Evolutionary conservation across 23 tunicate species (phyloP).

Genomic region (Aplidium turbinatum): DNA sequence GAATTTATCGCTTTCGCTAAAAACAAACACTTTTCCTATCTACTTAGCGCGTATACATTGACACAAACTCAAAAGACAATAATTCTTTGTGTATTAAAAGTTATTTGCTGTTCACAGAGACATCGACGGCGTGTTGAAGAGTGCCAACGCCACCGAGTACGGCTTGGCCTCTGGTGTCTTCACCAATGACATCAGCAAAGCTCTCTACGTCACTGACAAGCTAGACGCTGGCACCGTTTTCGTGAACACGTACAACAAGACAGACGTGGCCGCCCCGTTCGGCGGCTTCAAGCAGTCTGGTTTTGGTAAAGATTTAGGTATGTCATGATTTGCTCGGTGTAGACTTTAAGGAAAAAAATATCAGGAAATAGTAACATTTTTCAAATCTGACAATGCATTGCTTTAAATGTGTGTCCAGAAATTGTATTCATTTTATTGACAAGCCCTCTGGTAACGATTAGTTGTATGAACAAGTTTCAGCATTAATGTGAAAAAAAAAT

Average conservation of each 20-base stretch:
- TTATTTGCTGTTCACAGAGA: slow-evolving; percentile 48
- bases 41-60: too few species aligned
- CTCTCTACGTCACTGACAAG: slow-evolving; percentile 82
- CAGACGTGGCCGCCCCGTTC: slow-evolving; percentile 97
- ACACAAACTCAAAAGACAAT: too few species aligned
- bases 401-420: too few species aligned
- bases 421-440: too few species aligned
- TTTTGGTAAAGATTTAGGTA: slow-evolving; percentile 93
- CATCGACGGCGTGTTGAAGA: slow-evolving; percentile 84
- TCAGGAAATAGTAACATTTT: too few species aligned
- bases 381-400: too few species aligned
- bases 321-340: slow-evolving; percentile 1
- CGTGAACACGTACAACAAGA: slow-evolving; percentile 91
- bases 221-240: slow-evolving; percentile 97
- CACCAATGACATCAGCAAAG: slow-evolving; percentile 88
- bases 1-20: too few species aligned
- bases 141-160: slow-evolving; percentile 85
- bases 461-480: too few species aligned
- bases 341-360: too few species aligned
- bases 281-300: slow-evolving; percentile 98
- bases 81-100: neutral
- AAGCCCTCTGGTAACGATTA: too few species aligned
- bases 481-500: too few species aligned
- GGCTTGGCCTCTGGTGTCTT: slow-evolving; percentile 98
- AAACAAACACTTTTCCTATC: too few species aligned